A percentile compares a stretch with the other conserved stretches of the same genome.
phyloP scores from a whole-genome alignment of 2,888 invertebrate genomes.

The Drosophila robusta region DNA sequence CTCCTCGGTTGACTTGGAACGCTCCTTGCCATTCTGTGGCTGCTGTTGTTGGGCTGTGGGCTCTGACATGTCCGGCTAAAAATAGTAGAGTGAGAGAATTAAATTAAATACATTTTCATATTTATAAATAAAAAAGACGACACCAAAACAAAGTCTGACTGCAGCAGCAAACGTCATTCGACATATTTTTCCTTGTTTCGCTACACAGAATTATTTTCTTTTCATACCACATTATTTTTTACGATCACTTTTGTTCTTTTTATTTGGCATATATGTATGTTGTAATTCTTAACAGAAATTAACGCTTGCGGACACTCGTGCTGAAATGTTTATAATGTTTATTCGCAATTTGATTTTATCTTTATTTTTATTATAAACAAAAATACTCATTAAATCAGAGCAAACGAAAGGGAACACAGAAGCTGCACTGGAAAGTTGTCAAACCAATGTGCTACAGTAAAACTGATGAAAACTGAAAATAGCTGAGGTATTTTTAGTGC shows the following conservation, averaged over 20 bases:
- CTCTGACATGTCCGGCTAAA: conserved; percentile 81
- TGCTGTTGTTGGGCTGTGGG: conserved; percentile 76
- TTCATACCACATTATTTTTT: conserved; percentile 48
- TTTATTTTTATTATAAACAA: conserved; percentile 58
- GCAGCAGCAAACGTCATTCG: conserved; percentile 37
- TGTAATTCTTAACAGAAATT: conserved; percentile 50
- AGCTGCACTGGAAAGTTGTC: conserved; percentile 66
- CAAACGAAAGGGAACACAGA: conserved; percentile 34
- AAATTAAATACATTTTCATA: conserved; percentile 69
- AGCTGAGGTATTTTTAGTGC: conserved; percentile 74
- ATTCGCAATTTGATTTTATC: conserved; percentile 35
- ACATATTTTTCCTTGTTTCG: conserved; percentile 27
- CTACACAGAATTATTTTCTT: conserved; percentile 15
- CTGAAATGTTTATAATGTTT: conserved; percentile 65
- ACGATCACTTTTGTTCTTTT: conserved; percentile 43
- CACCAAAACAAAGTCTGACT: conserved; percentile 41
- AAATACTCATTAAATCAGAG: conserved; percentile 12
- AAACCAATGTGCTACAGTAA: conserved; percentile 62
- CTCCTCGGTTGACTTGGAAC: conserved; percentile 86
- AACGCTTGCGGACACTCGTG: conserved; percentile 25
- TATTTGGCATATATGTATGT: not conserved
- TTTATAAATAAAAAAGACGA: conserved; percentile 62
- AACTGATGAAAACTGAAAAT: conserved; percentile 70
- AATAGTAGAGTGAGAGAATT: conserved; percentile 69
- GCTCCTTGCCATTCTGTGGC: conserved; percentile 81